These are phyloP conservation scores for Bembecia ichneumoniformis DNA, from an alignment of 2,888 invertebrate species.

Conservation along the genomic window DNA sequence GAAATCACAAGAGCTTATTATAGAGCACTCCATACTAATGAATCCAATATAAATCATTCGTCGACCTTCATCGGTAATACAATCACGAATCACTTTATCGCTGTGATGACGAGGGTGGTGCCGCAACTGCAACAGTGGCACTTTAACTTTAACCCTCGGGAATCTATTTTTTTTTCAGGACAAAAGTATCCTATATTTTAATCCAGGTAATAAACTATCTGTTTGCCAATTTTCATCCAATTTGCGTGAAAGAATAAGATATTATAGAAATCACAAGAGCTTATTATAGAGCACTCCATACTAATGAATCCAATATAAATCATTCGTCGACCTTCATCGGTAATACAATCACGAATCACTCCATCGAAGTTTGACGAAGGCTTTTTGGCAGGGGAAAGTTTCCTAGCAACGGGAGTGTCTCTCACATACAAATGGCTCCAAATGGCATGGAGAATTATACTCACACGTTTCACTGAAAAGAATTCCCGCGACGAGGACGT, in stretches of 20 bases:
- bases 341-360: slow-evolving; percentile 60
- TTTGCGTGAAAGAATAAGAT: no score
- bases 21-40: slow-evolving; percentile 9
- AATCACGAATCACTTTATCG: slow-evolving; percentile 62
- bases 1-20: not conserved
- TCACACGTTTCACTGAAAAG: slow-evolving; percentile 14
- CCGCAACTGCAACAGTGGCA: no score
- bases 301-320: not conserved
- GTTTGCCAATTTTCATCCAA: no score
- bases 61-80: slow-evolving; percentile 38
- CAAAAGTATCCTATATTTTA: no score
- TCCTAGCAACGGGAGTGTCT: slow-evolving; percentile 33
- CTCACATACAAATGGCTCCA: slow-evolving; percentile 55
- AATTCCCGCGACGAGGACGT: slow-evolving; percentile 11
- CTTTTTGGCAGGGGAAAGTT: slow-evolving; percentile 58
- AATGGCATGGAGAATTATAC: slow-evolving; percentile 11
- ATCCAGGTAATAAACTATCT: no score
- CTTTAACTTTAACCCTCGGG: no score
- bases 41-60: not conserved
- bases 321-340: slow-evolving; percentile 23
- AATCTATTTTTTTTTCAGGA: no score
- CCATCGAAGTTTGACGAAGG: slow-evolving; percentile 63
- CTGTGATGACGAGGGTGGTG: no score
- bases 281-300: slow-evolving; percentile 9
- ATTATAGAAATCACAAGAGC: no score